Evolutionary conservation across 1,140 invertebrate genomes (phyloP), one percentile per base, ranked within the genome.

Genomic region (Holotrichia oblita): DNA sequence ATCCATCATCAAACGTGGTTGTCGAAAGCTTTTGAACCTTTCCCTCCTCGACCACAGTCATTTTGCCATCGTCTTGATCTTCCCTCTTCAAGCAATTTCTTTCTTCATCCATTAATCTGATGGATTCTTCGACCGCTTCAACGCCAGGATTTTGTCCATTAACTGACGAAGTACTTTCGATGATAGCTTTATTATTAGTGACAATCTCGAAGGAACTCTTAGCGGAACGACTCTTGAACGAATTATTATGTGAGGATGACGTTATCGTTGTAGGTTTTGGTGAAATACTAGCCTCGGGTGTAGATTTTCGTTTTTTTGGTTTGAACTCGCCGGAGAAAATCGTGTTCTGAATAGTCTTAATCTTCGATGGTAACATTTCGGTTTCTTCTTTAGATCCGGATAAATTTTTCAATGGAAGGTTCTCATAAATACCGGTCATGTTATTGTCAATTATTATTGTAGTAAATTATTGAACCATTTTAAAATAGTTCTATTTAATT

Each of bases 1-100:
- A 89, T 7, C 88, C 88, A 81, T 89, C 88, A 79, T 89, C 88
- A n/a, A 89, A 80, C 34, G 85, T 86, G 4, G 86, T 86, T 20
- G 85, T 86, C 0, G 86, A 84, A 27, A 17, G 24, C 41, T 74
- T 73, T 4, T 55, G 77, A 77, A 22, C 81, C 79, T 61, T 83
- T 79, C 34, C 75, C 10, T 80, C 80, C 17, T 74, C 73, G n/a
- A 14, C 17, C 17, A 27, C 27, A 17, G 12, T 81, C 79, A 22
- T 78, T 79, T 42, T 81, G 12, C 17, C 17, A 8, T 72, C 78
- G 1, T 20, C 80, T 20, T 41, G 48, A 42, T 69, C 76, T 78
- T 44, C 73, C 40, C 40, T 78, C 78, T 55, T 78, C 41, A 44
- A 76, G 44, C 42, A 69, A 41, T 74, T 74, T n/a, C 73, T 74